Evolutionary conservation across 2,888 invertebrate genomes (phyloP), one percentile per base, ranked within the genome.

Genomic region (Epistrophella euchroma): DNA sequence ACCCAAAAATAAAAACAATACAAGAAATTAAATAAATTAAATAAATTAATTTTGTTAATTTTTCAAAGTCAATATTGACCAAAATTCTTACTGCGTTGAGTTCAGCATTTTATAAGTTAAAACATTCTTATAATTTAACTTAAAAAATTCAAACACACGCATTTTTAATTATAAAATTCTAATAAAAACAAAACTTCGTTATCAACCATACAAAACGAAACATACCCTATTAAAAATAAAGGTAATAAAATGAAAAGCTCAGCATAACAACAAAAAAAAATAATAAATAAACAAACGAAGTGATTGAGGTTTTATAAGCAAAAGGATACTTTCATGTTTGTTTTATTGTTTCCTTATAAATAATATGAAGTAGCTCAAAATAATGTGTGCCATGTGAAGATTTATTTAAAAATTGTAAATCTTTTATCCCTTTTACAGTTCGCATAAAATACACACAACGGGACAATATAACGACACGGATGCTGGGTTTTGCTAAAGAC

Each of bases 371-470:
- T 52, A 70, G 68, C 77, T 77, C 73, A 62, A 73, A 77, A 68
- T 68, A 82, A 76, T 82, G 73, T 40, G 70, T 40, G 74, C 64
- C 64, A 58, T 78, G 64, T 71, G 58, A 40, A 84, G 84, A 84
- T 84, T 75, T 84, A 84, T 79, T 71, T 64, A 75, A 71, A 58
- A 62, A 79, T 79, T 64, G 78, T 71, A 75, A 60, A 45, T 71
- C 55, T 68, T 55, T 72, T 35, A 76, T 80, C 52, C 80, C n/a
- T 70, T 60, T 60, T 37, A 37, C 37, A 68, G 68, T 68, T 68
- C 22, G 25, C 52, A 68, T 68, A 68, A 68, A 68, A 68, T 52
- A 68, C 68, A 68, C 68, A 45, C 55, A 47, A 52, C 40, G 62
- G 52, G 25, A 45, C 72, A 35, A 52, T 60, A 55, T 28, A 68